A percentile compares a stretch with the other conserved stretches of the same genome.
These are phyloP conservation scores for Dipodomys ordii DNA, from an alignment of 2,113 vertebrate species.

Conservation along the genomic window DNA sequence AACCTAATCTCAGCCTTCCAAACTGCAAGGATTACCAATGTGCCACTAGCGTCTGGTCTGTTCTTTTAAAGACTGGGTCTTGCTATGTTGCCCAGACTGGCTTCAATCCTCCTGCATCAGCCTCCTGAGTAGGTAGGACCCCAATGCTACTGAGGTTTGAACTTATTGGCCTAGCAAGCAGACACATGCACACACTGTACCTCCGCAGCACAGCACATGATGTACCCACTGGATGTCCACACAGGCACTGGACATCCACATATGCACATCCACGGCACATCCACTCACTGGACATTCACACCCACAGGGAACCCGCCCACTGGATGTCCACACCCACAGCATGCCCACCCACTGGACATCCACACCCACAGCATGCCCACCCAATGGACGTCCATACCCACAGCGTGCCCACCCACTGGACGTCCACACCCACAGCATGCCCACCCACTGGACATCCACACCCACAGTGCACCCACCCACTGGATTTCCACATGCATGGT, in stretches of 20 bases:
- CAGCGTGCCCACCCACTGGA: conserved; percentile 91
- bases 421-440: conserved; percentile 84
- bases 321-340: conserved; percentile 39
- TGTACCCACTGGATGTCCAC: background rate
- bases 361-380: conserved; percentile 69
- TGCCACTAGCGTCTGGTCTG: background rate
- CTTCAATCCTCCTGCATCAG: background rate
- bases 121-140: too few species aligned
- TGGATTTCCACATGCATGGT: background rate
- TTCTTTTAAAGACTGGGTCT: background rate
- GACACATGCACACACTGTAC: background rate
- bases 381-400: conserved; percentile 41
- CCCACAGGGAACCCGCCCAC: background rate
- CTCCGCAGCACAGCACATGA: too few species aligned
- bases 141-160: too few species aligned
- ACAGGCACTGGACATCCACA: background rate
- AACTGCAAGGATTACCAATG: too few species aligned
- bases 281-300: background rate
- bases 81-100: background rate
- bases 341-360: conserved; percentile 94
- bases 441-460: too few species aligned
- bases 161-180: background rate
- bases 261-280: too few species aligned
- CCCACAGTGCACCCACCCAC: conserved; percentile 29
- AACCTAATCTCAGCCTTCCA: too few species aligned